Evolutionary conservation across 92 coral and sea anemone species (phyloP).

Genomic region (Blastomussa wellsi): DNA sequence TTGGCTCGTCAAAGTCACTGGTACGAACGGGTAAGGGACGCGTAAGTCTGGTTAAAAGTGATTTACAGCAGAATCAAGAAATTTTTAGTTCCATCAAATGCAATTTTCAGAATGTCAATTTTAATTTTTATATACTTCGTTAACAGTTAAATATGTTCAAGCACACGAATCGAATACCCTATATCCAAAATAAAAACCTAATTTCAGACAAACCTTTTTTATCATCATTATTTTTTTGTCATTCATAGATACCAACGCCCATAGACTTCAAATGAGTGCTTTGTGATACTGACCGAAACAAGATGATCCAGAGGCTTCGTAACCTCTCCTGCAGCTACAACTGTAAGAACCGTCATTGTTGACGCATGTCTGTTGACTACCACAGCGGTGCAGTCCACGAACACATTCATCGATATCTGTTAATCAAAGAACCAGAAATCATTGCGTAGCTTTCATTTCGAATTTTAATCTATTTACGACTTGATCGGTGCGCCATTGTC

Average conservation of each 20-base stretch:
- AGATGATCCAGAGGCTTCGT: conserved; percentile 22
- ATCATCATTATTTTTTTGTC: no score
- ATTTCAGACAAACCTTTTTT: not conserved
- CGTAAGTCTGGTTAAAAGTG: no score
- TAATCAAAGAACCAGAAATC: not conserved
- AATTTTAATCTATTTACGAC: not conserved
- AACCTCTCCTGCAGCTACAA: conserved; percentile 53
- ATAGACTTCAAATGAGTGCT: not conserved
- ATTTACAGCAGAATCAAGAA: not conserved
- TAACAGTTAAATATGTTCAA: not conserved
- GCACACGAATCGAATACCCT: not conserved
- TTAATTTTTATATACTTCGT: no score
- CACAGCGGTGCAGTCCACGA: conserved; percentile 48
- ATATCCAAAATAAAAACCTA: no score
- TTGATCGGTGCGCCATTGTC: not conserved
- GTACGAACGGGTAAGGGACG: no score
- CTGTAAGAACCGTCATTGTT: conserved; percentile 67
- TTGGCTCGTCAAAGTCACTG: no score
- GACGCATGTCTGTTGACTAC: conserved; percentile 49
- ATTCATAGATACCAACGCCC: no score
- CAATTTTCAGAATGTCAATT: not conserved
- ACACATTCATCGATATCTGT: conserved; percentile 77
- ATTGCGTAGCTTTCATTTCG: not conserved
- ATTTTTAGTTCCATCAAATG: not conserved
- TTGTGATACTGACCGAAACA: conserved; percentile 23